phyloP scores from a whole-genome alignment of 2,888 invertebrate genomes.

The Chaetoderma sp. region DNA sequence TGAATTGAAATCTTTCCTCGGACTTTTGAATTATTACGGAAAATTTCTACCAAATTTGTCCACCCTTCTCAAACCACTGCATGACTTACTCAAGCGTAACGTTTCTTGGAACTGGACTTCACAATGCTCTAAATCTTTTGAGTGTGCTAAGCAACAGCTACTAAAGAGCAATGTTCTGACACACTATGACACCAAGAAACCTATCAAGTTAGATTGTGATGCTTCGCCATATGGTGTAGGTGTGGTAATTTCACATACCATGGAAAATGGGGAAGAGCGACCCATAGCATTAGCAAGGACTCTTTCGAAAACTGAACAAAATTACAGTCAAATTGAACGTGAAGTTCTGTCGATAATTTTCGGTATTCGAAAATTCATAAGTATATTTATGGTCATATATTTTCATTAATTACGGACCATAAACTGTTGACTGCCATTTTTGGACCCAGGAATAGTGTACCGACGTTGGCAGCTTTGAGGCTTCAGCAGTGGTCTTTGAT shows the following conservation, averaged over 20 bases:
- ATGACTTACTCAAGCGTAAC: slow-evolving; percentile 18
- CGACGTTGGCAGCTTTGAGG: slow-evolving; percentile 47
- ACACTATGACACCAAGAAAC: slow-evolving; percentile 54
- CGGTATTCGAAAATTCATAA: slow-evolving; percentile 66
- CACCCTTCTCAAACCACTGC: slow-evolving; percentile 13
- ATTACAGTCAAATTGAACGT: too few species aligned
- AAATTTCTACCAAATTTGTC: slow-evolving; percentile 13
- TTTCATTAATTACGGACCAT: slow-evolving; percentile 66
- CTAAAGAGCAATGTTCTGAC: slow-evolving; percentile 39
- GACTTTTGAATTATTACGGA: slow-evolving; percentile 4
- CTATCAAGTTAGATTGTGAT: slow-evolving; percentile 64
- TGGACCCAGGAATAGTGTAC: slow-evolving; percentile 48
- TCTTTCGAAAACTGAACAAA: slow-evolving; percentile 64
- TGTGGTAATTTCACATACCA: slow-evolving; percentile 50
- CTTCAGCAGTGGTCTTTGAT: slow-evolving; percentile 50
- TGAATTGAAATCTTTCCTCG: not conserved
- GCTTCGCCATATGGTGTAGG: slow-evolving; percentile 62
- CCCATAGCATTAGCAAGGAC: slow-evolving; percentile 68
- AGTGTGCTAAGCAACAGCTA: slow-evolving; percentile 37
- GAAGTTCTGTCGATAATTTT: too few species aligned
- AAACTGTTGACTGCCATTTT: slow-evolving; percentile 67
- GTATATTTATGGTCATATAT: slow-evolving; percentile 66
- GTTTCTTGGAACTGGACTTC: slow-evolving; percentile 29
- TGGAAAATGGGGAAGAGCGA: slow-evolving; percentile 36
- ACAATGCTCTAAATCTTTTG: slow-evolving; percentile 33